Evolutionary conservation across 2,888 invertebrate genomes (phyloP), one percentile per base, ranked within the genome.

Genomic region (Colletes collaris): DNA sequence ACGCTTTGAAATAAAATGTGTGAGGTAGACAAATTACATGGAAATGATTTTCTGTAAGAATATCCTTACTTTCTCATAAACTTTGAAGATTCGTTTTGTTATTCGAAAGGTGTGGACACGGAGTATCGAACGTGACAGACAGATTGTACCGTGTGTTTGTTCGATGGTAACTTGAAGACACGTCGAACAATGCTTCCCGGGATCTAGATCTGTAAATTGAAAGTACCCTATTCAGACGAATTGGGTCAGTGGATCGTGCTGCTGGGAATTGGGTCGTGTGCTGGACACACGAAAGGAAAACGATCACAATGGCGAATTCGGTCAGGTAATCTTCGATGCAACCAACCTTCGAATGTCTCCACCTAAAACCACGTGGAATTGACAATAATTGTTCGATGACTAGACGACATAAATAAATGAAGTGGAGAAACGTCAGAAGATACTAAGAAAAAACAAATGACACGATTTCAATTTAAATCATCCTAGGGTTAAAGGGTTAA

Each of bases 211-310:
- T 27, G 77, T 87, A 81, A 87, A 88, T 70, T 74, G 70, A 79
- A 86, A 76, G 66, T 79, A 68, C 71, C 66, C 72, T 68, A 86
- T 85, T 85, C 79, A 79, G 69, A 40, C 49, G 76, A 91, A 90
- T 90, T 89, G 82, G 89, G 89, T 89, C 89, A 90, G 84, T 82
- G 77, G 86, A 85, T 75, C 82, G 76, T 60, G 46, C 66, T 69
- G 77, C 78, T 87, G 88, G 82, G 88, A 90, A 90, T 88, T 79
- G 81, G 89, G 91, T 90, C 91, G 89, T 89, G 89, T 90, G 89
- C 86, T 88, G 84, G 87, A 88, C 91, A 86, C 88, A 88, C 87
- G 90, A 83, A 85, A 84, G 73, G 65, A 76, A 88, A 85, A 82
- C 79, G 56, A 82, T 77, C 74, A 86, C 82, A 83, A 86, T 86